Percentiles rank a stretch among this genome's conserved stretches.
phyloP scores from a whole-genome alignment of 2,113 vertebrate species.

The Lamprotornis superbus region DNA sequence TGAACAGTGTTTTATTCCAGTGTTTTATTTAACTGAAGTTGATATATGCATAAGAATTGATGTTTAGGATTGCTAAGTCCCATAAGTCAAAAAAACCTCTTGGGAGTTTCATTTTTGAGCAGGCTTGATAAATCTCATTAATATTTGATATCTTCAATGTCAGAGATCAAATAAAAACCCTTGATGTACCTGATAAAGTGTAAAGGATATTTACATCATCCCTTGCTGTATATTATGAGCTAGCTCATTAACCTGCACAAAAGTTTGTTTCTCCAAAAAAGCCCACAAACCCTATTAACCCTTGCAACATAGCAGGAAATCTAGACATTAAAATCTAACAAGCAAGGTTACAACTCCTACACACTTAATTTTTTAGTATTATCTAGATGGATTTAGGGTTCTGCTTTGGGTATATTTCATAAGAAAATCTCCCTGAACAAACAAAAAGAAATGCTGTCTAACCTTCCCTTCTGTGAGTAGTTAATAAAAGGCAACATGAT shows the following conservation, averaged over 20 bases:
- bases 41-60: background rate
- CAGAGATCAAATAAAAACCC: background rate
- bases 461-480: background rate
- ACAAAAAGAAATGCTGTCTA: background rate
- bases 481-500: background rate
- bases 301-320: background rate
- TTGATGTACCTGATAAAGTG: background rate
- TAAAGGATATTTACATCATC: background rate
- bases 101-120: background rate
- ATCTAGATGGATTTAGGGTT: background rate
- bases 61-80: background rate
- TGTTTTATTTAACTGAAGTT: background rate
- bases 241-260: background rate
- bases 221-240: background rate
- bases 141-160: background rate
- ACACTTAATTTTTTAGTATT: background rate
- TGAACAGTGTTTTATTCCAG: background rate
- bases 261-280: background rate
- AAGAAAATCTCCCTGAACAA: background rate
- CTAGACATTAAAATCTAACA: background rate
- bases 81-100: background rate
- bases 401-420: background rate
- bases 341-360: background rate
- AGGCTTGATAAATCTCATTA: background rate
- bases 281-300: accelerated